Evolutionary conservation across 2,113 vertebrate genomes (phyloP), one percentile per base, ranked within the genome.

Genomic region (Oncorhynchus kisutch): DNA sequence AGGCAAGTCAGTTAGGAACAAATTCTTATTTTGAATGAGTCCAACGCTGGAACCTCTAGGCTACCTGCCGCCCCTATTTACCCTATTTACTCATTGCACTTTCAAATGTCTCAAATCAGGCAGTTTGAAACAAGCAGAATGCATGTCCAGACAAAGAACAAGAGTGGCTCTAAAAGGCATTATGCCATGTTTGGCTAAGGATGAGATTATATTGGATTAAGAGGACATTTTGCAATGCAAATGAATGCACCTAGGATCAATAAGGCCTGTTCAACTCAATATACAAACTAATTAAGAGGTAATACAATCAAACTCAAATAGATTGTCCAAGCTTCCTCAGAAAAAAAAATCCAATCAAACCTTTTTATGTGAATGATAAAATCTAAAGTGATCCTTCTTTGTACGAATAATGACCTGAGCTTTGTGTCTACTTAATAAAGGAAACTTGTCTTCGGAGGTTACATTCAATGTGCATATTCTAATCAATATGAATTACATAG

Each of bases 401-500:
- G 93, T 91, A 91, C 88, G 76, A 93, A 93, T 92, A 93, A 94
- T 92, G 93, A 93, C 91, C 91, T 91, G 68, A 86, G 90, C 93
- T 94, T 94, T 93, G 92, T 93, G 92, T 92, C 89, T 85, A 90
- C 92, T 92, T 93, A 93, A 94, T 93, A 94, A 92, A 92, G 91
- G 91, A 91, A 93, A 90, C 92, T 93, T 94, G 92, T 94, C 92
- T 94, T 93, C 93, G 93, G 90, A 93, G 93, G 91, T 91, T 92
- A 90, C 90, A 86, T 91, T 93, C 92, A 92, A 92, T 93, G 92
- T 93, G 93, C 93, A 94, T 94, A 94, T 94, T 94, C 92, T 91
- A 93, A 94, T 94, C 93, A 93, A 94, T 94, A 93, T 93, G 93
- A 94, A 93, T 93, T 94, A 94, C 92, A 94, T 93, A 93, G 93